Percentiles rank a stretch among this genome's conserved stretches.
Evolutionary conservation across 2,888 invertebrate genomes (phyloP).

Genomic region (Augochlorella aurata): DNA sequence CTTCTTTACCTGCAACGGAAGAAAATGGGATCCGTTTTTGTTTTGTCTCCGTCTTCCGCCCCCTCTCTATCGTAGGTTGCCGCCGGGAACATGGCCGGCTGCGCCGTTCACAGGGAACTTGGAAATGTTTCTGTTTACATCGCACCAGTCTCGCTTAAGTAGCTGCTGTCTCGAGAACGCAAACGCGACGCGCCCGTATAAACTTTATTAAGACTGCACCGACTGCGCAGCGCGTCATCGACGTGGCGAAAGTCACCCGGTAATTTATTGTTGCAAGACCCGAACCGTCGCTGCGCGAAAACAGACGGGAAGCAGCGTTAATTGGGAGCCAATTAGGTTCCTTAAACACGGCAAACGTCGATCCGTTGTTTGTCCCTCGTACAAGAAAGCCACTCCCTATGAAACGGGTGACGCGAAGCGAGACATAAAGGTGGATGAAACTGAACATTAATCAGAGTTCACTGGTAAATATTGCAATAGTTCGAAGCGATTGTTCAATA

Average conservation of each 20-base stretch:
- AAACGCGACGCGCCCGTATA: slow-evolving; percentile 12
- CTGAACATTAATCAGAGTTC: no score
- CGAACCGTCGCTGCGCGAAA: slow-evolving; percentile 3
- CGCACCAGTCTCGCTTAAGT: slow-evolving; percentile 50
- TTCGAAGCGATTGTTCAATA: no score
- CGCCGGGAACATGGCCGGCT: slow-evolving; percentile 19
- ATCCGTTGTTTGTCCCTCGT: neutral
- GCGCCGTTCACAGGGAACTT: slow-evolving; percentile 21
- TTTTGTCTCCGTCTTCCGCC: no score
- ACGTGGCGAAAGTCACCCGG: slow-evolving; percentile 3
- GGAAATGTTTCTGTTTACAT: slow-evolving; percentile 49
- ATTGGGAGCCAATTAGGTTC: slow-evolving; percentile 25
- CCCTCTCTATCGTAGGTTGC: no score
- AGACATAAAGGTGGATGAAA: no score
- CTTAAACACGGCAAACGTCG: neutral
- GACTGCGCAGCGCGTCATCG: slow-evolving; percentile 31
- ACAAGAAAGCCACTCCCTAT: no score
- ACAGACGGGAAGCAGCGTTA: slow-evolving; percentile 13
- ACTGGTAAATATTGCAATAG: no score
- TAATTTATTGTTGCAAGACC: slow-evolving; percentile 36
- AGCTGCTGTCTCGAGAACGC: slow-evolving; percentile 33
- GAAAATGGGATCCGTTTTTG: neutral
- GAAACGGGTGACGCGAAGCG: no score
- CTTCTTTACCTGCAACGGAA: slow-evolving; percentile 10
- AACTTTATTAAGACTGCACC: slow-evolving; percentile 49